Percentiles rank a stretch among this genome's conserved stretches.
Evolutionary conservation across 2,797 vertebrate genomes (phyloP).

Genomic region (Sebastes glaucus): DNA sequence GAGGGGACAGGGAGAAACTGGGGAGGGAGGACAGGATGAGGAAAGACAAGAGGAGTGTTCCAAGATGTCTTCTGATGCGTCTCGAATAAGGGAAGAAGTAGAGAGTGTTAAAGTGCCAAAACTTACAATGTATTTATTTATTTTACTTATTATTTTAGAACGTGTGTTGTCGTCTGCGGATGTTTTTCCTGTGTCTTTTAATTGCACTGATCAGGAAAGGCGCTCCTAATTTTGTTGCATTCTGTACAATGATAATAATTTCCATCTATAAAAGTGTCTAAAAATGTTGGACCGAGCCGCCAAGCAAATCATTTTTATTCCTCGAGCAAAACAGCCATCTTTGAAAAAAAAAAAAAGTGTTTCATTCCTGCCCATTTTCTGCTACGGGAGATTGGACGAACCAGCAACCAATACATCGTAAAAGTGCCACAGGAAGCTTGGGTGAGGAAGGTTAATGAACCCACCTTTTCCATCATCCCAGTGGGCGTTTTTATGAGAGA

Average conservation of each 20-base stretch:
- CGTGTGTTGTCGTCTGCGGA: not conserved
- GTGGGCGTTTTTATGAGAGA: slow-evolving; percentile 70
- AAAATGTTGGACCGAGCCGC: slow-evolving; percentile 11
- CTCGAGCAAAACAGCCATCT: slow-evolving; percentile 50
- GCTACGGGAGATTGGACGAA: slow-evolving; percentile 49
- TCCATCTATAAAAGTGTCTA: slow-evolving; percentile 18
- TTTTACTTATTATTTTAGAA: not conserved
- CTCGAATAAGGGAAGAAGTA: not conserved
- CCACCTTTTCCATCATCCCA: slow-evolving; percentile 76
- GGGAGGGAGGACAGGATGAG: not conserved
- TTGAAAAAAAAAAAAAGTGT: slow-evolving; percentile 44
- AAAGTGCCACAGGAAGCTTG: slow-evolving; percentile 70
- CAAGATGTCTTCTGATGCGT: slow-evolving; percentile 27
- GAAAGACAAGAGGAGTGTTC: not conserved
- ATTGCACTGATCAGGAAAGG: not conserved
- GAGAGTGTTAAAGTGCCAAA: slow-evolving; percentile 24
- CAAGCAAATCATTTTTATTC: slow-evolving; percentile 55
- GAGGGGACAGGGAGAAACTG: not conserved
- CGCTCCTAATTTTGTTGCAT: not conserved
- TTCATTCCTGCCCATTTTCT: slow-evolving; percentile 55
- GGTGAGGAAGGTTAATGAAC: slow-evolving; percentile 81
- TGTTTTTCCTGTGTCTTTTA: not conserved
- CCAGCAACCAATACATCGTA: slow-evolving; percentile 64
- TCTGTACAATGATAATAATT: not conserved
- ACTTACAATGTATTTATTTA: not conserved